phyloP scores from a whole-genome alignment of 2,113 vertebrate species.

The Pluvianellus socialis region DNA sequence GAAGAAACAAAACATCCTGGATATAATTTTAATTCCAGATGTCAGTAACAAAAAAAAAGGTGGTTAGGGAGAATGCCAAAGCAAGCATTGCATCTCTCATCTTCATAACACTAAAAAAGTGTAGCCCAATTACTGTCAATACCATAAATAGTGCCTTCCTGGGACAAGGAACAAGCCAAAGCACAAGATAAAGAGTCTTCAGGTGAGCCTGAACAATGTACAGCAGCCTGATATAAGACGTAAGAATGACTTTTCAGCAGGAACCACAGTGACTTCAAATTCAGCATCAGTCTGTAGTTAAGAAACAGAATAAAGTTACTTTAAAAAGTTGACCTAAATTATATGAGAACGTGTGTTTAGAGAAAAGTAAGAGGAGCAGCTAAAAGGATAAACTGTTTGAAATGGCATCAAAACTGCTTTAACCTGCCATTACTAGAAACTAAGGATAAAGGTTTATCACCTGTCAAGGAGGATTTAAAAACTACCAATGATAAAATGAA shows the following conservation, averaged over 20 bases:
- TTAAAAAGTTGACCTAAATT: background rate
- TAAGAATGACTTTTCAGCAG: background rate
- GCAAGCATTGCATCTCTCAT: background rate
- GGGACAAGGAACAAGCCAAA: background rate
- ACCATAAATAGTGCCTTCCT: background rate
- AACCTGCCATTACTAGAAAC: background rate
- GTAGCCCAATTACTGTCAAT: background rate
- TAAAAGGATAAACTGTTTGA: background rate
- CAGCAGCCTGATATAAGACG: background rate
- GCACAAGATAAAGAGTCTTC: background rate
- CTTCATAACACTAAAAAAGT: background rate
- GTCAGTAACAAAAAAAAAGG: background rate
- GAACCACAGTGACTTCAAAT: background rate
- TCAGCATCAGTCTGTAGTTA: background rate
- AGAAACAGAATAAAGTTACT: background rate
- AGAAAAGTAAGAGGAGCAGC: background rate
- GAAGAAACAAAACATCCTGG: background rate
- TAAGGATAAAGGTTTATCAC: background rate
- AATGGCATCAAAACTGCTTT: background rate
- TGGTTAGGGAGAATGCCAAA: background rate
- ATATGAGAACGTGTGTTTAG: background rate
- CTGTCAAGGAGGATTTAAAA: background rate
- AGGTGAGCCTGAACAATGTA: background rate
- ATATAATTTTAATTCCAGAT: background rate
- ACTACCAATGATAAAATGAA: background rate